Evolutionary conservation across 2,113 vertebrate genomes (phyloP).

Genomic region (Haplotaxodon microlepis): DNA sequence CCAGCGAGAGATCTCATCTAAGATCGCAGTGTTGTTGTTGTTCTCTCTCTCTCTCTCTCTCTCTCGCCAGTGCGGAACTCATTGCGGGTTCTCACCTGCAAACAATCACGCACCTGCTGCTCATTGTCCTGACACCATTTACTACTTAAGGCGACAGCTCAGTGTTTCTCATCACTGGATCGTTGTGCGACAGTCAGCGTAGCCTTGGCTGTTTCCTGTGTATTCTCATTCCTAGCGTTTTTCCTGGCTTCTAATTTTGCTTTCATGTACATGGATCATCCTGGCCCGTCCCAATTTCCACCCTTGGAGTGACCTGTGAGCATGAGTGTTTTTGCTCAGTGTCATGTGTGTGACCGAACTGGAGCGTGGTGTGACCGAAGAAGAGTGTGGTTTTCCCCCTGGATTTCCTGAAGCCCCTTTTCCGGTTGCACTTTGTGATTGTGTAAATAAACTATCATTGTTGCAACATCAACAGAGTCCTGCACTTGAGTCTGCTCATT

Average conservation of each 20-base stretch:
- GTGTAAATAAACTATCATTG: background rate
- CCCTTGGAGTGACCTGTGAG: background rate
- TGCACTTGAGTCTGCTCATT: background rate
- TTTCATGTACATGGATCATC: background rate
- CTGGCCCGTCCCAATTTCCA: accelerated
- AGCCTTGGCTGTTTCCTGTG: background rate
- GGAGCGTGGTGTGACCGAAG: background rate
- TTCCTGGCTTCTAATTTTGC: background rate
- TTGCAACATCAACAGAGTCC: background rate
- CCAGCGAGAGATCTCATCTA: background rate
- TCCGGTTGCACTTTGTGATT: background rate
- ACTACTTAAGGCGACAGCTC: background rate
- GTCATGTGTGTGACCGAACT: background rate
- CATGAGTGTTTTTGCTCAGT: background rate
- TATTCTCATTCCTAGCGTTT: background rate
- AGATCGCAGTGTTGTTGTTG: background rate
- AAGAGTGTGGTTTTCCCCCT: background rate
- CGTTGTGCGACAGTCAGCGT: background rate
- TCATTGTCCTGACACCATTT: background rate
- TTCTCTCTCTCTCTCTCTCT: background rate
- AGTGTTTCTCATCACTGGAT: background rate
- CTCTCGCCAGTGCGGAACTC: background rate
- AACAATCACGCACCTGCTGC: background rate
- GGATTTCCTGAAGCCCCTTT: background rate
- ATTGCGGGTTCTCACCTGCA: background rate